Conservation (phyloP, 2,888 invertebrate genomes). For the Drosophila maculinotata region DNA sequence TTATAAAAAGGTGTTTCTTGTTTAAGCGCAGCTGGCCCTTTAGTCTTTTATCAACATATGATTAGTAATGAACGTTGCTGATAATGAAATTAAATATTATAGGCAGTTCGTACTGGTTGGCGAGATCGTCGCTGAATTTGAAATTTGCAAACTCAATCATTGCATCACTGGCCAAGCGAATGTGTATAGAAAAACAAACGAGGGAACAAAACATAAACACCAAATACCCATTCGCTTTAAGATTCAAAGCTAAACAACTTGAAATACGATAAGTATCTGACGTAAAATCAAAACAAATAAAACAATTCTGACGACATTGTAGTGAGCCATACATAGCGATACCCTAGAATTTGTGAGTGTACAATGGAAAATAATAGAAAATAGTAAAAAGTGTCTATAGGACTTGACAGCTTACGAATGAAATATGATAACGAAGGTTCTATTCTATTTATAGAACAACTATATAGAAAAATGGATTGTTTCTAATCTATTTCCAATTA, state of each 20-base stretch:
- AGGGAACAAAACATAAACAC: slow-evolving; percentile 36
- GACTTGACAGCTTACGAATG: no score
- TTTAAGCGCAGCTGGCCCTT: not conserved
- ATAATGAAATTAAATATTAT: slow-evolving; percentile 21
- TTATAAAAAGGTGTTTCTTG: not conserved
- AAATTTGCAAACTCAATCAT: slow-evolving; percentile 24
- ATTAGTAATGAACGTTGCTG: not conserved
- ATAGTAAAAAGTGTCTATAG: no score
- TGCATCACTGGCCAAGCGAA: slow-evolving; percentile 19
- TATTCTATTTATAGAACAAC: no score
- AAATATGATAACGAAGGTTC: no score
- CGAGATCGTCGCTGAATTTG: slow-evolving; percentile 21
- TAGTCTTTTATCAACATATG: slow-evolving; percentile 1
- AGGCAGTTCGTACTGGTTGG: slow-evolving; percentile 16
- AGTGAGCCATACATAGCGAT: not conserved
- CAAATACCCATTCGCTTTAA: slow-evolving; percentile 24
- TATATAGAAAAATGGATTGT: no score
- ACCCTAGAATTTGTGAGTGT: slow-evolving; percentile 6
- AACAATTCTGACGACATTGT: not conserved
- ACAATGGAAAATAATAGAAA: not conserved
- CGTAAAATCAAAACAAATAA: slow-evolving; percentile 5
- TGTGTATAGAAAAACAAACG: slow-evolving; percentile 22
- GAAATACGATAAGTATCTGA: slow-evolving; percentile 5
- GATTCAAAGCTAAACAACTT: slow-evolving; percentile 20
- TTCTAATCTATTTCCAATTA: no score